Evolutionary conservation across 2,113 vertebrate genomes (phyloP), one percentile per base, ranked within the genome.

Genomic region (Bagarius yarrelli): DNA sequence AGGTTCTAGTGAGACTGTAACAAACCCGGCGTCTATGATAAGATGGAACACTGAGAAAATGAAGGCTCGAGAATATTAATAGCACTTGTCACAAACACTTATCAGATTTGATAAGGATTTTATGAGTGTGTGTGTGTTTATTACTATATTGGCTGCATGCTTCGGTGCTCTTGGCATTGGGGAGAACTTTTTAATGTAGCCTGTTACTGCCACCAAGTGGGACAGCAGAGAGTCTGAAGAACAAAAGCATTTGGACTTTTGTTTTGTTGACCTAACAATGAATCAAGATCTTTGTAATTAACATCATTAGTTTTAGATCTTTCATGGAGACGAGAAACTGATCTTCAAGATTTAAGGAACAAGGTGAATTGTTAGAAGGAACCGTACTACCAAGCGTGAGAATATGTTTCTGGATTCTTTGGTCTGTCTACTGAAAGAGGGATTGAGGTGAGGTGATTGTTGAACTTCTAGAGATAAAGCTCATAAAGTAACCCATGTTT

Each of bases 141-240:
- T 59, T 59, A 80, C 52, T 40, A 44, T 71, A 21, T 21, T 50
- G 66, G 19, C 55, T 60, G 25, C 40, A 67, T 21, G 55, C 66
- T 23, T 25, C 36, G 47, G 36, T 4, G 13, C 5, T 59, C 27
- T 79, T 57, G 47, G 76, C 50, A 66, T 5, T 63, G 30, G 56
- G 60, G 30, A 34, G 23, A 70, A 32, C 30, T 53, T 40, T 50
- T 0, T 27, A 66, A 36, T 30, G n/a, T 76, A 27, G 57, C 44
- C 5, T 57, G 14, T 27, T 70, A 82, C 79, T 76, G 69, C 81
- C 81, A 83, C 53, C 85, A 63, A 59, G 83, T 83, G 85, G 80
- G 34, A 6, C 13, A 15, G 5, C 23, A 30, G 9, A 60, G 64
- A 36, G 21, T 0, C 2, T 14, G n/a, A 70, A 50, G 69, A 32